These are phyloP conservation scores for Chrysemys picta DNA, from an alignment of 2,113 vertebrate genomes.

Conservation along the genomic window DNA sequence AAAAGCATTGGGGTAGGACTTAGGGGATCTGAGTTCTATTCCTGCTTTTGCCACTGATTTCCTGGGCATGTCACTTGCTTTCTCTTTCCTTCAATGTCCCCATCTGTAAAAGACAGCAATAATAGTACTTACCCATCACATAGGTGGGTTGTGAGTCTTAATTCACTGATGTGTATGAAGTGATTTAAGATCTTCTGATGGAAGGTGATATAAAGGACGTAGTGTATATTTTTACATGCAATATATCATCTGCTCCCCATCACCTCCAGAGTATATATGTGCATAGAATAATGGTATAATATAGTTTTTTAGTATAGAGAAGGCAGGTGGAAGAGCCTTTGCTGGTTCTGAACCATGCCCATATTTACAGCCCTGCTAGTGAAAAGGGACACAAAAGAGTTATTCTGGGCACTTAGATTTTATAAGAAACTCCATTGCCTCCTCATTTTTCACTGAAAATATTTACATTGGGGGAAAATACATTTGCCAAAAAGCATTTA, in stretches of 20 bases:
- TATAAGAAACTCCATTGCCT: neutral
- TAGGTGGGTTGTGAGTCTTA: neutral
- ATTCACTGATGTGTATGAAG: neutral
- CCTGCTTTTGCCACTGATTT: neutral
- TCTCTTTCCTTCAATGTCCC: neutral
- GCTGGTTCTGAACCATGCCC: neutral
- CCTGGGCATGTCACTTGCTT: constrained; percentile 36
- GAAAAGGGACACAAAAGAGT: neutral
- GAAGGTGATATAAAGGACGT: neutral
- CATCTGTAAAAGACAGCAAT: constrained; percentile 37
- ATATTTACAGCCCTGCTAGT: neutral
- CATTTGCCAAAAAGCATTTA: neutral
- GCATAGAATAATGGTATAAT: neutral
- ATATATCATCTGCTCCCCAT: neutral
- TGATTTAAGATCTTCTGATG: neutral
- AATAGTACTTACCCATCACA: constrained; percentile 16
- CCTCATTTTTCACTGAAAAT: neutral
- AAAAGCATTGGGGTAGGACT: neutral
- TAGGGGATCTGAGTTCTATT: neutral
- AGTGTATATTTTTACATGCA: neutral
- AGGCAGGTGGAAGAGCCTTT: neutral
- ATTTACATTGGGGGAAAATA: neutral
- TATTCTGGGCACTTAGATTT: neutral
- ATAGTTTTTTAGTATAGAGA: neutral
- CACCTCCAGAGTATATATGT: neutral